These are phyloP conservation scores for Pseudorhiza aurosa DNA, from an alignment of 30 jellyfish, hydroid and myxozoan species.

Conservation along the genomic window DNA sequence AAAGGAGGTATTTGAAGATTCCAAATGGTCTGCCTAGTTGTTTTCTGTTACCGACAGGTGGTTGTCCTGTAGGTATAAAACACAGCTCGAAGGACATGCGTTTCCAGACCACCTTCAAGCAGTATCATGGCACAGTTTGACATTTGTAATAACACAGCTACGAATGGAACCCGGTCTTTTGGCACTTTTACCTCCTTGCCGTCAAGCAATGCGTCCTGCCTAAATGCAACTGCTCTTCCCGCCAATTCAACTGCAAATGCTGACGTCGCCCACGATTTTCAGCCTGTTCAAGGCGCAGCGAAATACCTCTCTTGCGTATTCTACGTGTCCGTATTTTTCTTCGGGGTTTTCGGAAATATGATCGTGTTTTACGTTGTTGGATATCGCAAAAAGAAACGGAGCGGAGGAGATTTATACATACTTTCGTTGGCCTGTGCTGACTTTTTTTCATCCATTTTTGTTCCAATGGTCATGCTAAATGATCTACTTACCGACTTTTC, in stretches of 20 bases:
- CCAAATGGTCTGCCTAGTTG: too few species aligned
- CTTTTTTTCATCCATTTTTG: slow-evolving; percentile 27
- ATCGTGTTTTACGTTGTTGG: slow-evolving; percentile 65
- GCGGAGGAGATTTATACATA: slow-evolving; percentile 47
- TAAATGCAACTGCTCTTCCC: not conserved
- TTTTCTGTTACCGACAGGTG: too few species aligned
- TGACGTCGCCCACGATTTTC: not conserved
- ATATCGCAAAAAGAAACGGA: slow-evolving; percentile 28
- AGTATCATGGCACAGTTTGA: not conserved
- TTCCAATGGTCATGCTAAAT: slow-evolving; percentile 40
- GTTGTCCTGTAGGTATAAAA: too few species aligned
- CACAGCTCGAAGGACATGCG: too few species aligned
- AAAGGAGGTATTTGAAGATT: too few species aligned
- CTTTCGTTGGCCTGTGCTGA: slow-evolving; percentile 52
- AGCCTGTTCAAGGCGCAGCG: not conserved
- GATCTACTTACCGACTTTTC: slow-evolving; percentile 15
- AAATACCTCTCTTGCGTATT: slow-evolving; percentile 14
- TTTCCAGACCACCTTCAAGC: too few species aligned
- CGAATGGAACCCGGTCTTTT: not conserved
- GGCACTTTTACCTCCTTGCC: not conserved
- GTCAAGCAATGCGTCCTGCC: not conserved
- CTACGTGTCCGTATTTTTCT: slow-evolving; percentile 18
- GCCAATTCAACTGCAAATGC: not conserved
- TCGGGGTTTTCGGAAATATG: slow-evolving; percentile 56
- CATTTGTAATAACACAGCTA: not conserved